Percentiles rank a stretch among this genome's conserved stretches.
These are phyloP conservation scores for Pterobdella sp. DNA, from an alignment of 2,888 invertebrate genomes.

Conservation along the genomic window DNA sequence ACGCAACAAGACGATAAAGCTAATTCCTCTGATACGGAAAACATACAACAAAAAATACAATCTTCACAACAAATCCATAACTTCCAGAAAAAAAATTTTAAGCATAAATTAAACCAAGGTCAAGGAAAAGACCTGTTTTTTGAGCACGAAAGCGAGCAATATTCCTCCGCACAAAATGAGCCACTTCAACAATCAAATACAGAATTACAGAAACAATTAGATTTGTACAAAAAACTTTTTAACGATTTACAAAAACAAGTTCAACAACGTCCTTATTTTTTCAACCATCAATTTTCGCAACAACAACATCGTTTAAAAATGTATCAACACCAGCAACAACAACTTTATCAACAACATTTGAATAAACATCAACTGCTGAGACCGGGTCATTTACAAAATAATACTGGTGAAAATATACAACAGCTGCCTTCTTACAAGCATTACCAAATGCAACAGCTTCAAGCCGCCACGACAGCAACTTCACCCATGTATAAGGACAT, in stretches of 20 bases:
- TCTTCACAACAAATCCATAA: not conserved
- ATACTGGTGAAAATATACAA: too few relatives aligned
- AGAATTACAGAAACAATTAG: not conserved
- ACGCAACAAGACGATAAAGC: constrained; percentile 14
- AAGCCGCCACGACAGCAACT: not conserved
- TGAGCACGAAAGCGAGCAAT: not conserved
- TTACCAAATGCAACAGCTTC: not conserved
- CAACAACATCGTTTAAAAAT: constrained; percentile 5
- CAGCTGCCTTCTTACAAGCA: not conserved
- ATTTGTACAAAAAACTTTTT: not conserved
- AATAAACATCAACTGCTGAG: not conserved
- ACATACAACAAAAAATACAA: not conserved
- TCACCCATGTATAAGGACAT: too few relatives aligned
- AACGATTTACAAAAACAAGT: constrained; percentile 2
- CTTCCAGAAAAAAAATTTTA: not conserved
- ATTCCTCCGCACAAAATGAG: not conserved
- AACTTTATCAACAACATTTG: not conserved
- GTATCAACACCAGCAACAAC: constrained; percentile 14
- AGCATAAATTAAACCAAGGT: not conserved
- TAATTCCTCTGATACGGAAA: not conserved
- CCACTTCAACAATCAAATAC: not conserved
- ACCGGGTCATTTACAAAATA: not conserved
- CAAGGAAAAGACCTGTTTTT: not conserved
- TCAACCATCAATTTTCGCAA: constrained; percentile 7
- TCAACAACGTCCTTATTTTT: not conserved